Percentiles rank a stretch among this genome's conserved stretches.
These are phyloP conservation scores for Marmota flaviventris DNA, from an alignment of 2,113 vertebrate genomes.

Conservation along the genomic window DNA sequence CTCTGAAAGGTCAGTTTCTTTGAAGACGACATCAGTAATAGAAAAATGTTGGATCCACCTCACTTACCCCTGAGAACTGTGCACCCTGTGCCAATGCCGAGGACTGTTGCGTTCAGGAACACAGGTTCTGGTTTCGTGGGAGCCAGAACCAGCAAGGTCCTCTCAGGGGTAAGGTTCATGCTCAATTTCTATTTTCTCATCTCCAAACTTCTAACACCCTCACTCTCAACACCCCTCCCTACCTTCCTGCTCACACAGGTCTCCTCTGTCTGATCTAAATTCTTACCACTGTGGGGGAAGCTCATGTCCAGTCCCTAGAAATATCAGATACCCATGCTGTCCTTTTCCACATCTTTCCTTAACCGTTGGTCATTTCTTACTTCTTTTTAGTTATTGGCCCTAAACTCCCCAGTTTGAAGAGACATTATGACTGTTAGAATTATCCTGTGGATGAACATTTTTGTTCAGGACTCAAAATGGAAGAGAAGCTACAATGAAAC, in stretches of 20 bases:
- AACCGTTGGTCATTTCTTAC: neutral
- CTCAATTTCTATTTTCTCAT: neutral
- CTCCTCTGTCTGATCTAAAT: neutral
- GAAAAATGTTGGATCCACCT: neutral
- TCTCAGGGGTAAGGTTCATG: fast-evolving
- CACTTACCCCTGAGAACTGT: neutral
- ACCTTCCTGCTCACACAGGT: fast-evolving
- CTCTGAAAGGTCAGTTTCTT: neutral
- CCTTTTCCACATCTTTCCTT: neutral
- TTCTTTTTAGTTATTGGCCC: neutral
- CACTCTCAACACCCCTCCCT: fast-evolving
- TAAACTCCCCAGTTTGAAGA: neutral
- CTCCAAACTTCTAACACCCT: too few relatives aligned
- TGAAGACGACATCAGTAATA: neutral
- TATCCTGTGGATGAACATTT: neutral
- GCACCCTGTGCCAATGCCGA: too few relatives aligned
- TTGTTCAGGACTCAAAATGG: neutral
- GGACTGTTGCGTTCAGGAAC: neutral
- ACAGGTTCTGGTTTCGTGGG: neutral
- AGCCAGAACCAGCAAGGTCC: neutral
- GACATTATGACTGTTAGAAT: neutral
- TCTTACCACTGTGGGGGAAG: neutral
- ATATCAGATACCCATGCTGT: neutral
- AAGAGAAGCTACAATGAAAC: neutral
- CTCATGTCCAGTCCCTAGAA: neutral